Base-by-base conservation (phyloP, 2,113 vertebrate species). In the Tragelaphus imberbis region DNA sequence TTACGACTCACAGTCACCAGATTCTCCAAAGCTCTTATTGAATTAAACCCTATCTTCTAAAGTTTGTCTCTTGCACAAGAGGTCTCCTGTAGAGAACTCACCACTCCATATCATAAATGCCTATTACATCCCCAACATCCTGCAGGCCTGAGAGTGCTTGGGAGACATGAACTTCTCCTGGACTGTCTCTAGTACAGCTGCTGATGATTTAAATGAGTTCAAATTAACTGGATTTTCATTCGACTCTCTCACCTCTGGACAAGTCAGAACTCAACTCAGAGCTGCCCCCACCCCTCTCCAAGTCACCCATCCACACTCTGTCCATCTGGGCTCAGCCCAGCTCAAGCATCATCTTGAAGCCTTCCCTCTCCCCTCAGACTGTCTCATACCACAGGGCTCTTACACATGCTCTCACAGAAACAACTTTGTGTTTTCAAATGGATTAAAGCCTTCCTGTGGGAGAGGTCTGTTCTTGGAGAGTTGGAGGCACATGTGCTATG, bases 181-280 rank as follows among this genome's bases (percentile, higher is more conserved):
- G 44, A 30, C 10, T 33, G 91, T 88, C 44, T 80, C 65, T n/a
- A 49, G 7, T 16, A 55, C 0, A 65, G 59, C 6, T 84, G 36
- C 27, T 13, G 4, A 27, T 21, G 58, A 61, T 80, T 68, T 90
- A 36, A 85, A 68, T 47, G n/a, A 27, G n/a, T 30, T 90, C 51
- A 65, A 63, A 53, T 75, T 75, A 82, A 55, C 19, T 79, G 30
- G 36, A 44, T 86, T 95, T 95, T 65, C 79, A 61, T 27, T 63
- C 17, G 44, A 28, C 23, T 79, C 49, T 55, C 71, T 91, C 58
- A 36, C n/a, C 56, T 88, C 51, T 86, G 21, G n/a, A 81, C n/a
- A 77, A 85, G 16, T 33, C 68, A 91, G 49, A 90, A 75, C 30
- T 75, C 10, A 51, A 61, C 87, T 65, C 8, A 86, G 27, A 93